These are phyloP conservation scores for Arizona elegans DNA, from an alignment of 2,113 vertebrate species.

Conservation along the genomic window DNA sequence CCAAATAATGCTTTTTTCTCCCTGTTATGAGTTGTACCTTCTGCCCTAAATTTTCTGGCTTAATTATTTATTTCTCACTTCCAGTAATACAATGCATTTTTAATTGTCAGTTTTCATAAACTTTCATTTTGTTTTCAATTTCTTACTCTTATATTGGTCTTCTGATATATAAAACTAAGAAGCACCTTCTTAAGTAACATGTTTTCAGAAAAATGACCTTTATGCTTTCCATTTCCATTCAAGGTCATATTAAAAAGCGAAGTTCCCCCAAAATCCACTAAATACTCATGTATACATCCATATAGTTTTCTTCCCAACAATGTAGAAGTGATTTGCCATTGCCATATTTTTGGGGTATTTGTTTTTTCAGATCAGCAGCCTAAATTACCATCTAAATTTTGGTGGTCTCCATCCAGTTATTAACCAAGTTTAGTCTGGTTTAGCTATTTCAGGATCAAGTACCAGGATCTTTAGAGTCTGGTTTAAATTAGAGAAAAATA, in stretches of 20 bases:
- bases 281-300: not conserved
- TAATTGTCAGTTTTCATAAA: not conserved
- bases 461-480: not conserved
- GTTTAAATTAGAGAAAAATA: not conserved
- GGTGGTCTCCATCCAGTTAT: not conserved
- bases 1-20: not conserved
- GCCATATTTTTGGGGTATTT: not conserved
- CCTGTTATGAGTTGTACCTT: not conserved
- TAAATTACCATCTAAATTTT: not conserved
- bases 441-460: not conserved
- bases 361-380: not conserved
- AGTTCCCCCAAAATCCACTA: not conserved
- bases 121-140: not conserved
- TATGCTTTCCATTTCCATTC: not conserved
- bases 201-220: not conserved
- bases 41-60: not conserved
- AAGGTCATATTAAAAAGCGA: not conserved
- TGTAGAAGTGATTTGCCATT: not conserved
- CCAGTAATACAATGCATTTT: not conserved
- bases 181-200: not conserved
- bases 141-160: not conserved
- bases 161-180: not conserved
- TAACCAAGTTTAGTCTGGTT: not conserved
- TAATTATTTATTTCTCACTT: not conserved
- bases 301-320: not conserved